Evolutionary conservation across 1,140 invertebrate species (phyloP).

Genomic region (Brachionus calyciflorus): DNA sequence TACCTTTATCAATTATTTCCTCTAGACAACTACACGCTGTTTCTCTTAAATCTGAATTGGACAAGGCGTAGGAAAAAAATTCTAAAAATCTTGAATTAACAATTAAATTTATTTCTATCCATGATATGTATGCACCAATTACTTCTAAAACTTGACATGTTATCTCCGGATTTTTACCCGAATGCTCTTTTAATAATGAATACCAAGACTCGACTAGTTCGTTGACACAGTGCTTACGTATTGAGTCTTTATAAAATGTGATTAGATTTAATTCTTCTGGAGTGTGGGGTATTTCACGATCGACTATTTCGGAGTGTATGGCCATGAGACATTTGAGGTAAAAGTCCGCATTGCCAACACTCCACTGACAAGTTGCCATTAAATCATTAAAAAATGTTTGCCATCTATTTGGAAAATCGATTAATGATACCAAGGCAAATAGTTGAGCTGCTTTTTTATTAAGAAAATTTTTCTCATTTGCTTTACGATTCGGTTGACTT

Average conservation of each 20-base stretch:
- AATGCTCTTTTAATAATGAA: constrained; percentile 60
- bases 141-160: constrained; percentile 63
- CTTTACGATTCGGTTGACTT: constrained; percentile 48
- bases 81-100: constrained; percentile 65
- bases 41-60: constrained; percentile 58
- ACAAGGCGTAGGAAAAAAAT: constrained; percentile 62
- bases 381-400: constrained; percentile 64
- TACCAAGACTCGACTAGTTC: constrained; percentile 65
- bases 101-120: constrained; percentile 67
- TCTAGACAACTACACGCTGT: constrained; percentile 65
- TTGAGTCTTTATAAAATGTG: constrained; percentile 64
- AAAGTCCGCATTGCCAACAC: constrained; percentile 61
- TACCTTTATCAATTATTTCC: constrained; percentile 66
- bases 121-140: constrained; percentile 65
- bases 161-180: constrained; percentile 58
- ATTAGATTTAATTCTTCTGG: constrained; percentile 63
- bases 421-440: constrained; percentile 62
- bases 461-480: constrained; percentile 56
- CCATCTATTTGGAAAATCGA: constrained; percentile 64
- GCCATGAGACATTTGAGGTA: constrained; percentile 64
- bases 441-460: constrained; percentile 65
- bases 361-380: constrained; percentile 56
- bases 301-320: constrained; percentile 64
- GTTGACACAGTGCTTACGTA: constrained; percentile 63
- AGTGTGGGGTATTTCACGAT: constrained; percentile 62